phyloP scores from a whole-genome alignment of 2,797 vertebrate genomes.

The Aldrovandia affinis region DNA sequence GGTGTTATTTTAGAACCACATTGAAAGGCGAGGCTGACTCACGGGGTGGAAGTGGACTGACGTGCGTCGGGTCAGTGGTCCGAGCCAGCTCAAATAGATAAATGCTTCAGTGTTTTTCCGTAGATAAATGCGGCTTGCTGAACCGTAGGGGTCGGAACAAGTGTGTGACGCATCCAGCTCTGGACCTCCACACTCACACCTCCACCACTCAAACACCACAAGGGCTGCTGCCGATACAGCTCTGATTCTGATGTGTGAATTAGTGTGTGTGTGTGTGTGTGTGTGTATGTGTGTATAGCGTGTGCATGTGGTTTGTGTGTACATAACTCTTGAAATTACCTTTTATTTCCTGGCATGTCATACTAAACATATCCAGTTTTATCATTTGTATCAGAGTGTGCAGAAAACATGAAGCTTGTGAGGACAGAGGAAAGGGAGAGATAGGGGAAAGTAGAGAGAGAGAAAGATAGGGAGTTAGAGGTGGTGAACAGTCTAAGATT shows the following conservation, averaged over 20 bases:
- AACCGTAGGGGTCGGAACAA: not conserved
- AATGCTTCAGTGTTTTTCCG: not conserved
- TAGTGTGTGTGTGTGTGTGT: not conserved
- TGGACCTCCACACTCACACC: constrained; percentile 2
- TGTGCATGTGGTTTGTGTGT: not conserved
- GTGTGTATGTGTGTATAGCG: not conserved
- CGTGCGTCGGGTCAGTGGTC: not conserved
- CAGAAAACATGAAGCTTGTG: not conserved
- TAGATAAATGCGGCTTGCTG: not conserved
- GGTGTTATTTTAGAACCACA: not conserved
- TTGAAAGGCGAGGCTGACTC: not conserved
- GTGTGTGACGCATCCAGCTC: not conserved
- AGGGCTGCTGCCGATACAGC: not conserved
- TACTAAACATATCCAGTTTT: not conserved
- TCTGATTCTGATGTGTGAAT: not conserved
- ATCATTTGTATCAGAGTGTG: not conserved
- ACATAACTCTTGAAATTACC: not conserved
- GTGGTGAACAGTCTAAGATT: not conserved
- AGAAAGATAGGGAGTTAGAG: too few relatives aligned
- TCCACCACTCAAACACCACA: not conserved
- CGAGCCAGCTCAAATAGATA: not conserved
- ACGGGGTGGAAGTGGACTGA: not conserved
- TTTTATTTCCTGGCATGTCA: not conserved
- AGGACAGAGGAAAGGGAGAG: not conserved
- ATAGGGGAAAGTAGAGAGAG: too few relatives aligned